These are phyloP conservation scores for Clitarchus hookeri DNA, from an alignment of 2,888 invertebrate species.

Conservation along the genomic window DNA sequence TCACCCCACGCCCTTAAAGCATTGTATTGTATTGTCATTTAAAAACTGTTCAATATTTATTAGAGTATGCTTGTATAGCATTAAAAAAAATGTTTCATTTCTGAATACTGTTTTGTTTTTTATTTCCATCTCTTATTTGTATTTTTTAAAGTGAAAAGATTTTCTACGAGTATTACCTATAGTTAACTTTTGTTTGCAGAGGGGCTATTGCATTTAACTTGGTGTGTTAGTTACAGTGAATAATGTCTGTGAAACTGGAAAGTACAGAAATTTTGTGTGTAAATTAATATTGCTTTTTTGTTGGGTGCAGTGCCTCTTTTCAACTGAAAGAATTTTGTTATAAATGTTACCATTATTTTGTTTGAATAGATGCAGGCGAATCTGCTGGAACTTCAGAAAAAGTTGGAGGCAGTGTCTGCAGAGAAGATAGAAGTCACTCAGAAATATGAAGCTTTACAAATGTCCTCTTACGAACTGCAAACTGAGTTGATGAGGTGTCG, in stretches of 20 bases:
- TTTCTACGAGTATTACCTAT: no score
- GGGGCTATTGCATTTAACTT: no score
- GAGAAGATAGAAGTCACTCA: constrained; percentile 46
- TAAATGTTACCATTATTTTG: background rate
- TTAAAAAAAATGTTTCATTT: no score
- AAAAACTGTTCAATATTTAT: no score
- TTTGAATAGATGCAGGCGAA: constrained; percentile 40
- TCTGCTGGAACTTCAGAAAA: constrained; percentile 40
- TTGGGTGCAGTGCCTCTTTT: background rate
- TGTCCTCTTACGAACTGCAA: background rate
- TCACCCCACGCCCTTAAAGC: no score
- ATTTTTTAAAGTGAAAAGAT: no score
- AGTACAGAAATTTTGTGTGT: background rate
- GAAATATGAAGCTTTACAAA: constrained; percentile 32
- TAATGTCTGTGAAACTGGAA: background rate
- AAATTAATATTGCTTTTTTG: background rate
- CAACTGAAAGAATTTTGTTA: background rate
- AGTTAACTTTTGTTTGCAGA: no score
- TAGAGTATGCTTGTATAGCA: no score
- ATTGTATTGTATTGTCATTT: no score
- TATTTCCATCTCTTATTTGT: no score
- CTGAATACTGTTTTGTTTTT: no score
- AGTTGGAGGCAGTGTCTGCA: constrained; percentile 43
- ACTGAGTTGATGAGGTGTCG: constrained; percentile 1
- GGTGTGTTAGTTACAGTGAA: background rate